Evolutionary conservation across 1,140 invertebrate species (phyloP).

Genomic region (Nasonia vitripennis): DNA sequence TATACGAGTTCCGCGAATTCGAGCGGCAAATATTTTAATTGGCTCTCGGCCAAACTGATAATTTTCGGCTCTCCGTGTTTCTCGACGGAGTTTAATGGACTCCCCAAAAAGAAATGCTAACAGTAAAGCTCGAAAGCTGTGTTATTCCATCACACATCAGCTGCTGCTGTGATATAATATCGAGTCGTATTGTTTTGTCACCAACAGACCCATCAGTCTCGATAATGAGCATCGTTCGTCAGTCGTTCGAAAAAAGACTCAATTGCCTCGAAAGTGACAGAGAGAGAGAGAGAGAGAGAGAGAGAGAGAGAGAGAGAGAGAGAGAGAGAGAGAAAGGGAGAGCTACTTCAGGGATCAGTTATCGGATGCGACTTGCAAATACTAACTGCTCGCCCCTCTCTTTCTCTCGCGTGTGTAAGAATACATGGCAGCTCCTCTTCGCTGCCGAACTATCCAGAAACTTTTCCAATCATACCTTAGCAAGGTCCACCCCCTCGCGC

Average conservation of each 20-base stretch:
- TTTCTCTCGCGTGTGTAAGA: background rate
- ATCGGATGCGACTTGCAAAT: constrained; percentile 16
- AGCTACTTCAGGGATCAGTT: background rate
- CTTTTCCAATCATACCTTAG: constrained; percentile 69
- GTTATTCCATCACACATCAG: background rate
- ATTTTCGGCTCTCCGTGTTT: background rate
- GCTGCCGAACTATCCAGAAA: constrained; percentile 53
- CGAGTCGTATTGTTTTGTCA: background rate
- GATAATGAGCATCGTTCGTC: too few species aligned
- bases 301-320: too few species aligned
- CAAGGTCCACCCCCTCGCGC: constrained; percentile 28
- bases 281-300: too few species aligned
- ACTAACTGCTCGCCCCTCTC: background rate
- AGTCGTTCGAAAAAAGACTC: background rate
- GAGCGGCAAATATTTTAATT: background rate
- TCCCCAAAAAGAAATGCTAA: too few species aligned
- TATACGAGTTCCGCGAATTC: background rate
- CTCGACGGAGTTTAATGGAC: background rate
- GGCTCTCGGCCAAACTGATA: background rate
- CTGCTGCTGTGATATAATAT: background rate
- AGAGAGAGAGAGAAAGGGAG: too few species aligned
- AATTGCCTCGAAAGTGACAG: background rate
- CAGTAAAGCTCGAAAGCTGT: background rate
- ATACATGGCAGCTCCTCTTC: background rate
- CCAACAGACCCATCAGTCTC: too few species aligned